A percentile compares a stretch with the other conserved stretches of the same genome.
Conservation (phyloP, 2,797 vertebrate genomes). For the Darevskia nairensis region DNA sequence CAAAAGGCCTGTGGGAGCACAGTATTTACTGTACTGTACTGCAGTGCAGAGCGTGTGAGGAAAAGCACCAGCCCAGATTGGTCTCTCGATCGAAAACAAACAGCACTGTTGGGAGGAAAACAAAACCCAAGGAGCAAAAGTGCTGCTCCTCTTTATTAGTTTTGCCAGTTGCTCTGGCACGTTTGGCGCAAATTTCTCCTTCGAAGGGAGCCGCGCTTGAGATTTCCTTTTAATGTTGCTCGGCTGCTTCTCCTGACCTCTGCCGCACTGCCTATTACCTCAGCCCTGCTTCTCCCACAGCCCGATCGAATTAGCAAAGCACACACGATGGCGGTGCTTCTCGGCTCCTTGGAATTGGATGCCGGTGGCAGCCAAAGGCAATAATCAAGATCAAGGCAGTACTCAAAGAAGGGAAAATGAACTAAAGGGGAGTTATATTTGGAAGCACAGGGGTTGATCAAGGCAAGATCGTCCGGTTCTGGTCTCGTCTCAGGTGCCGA, state of each 20-base stretch:
- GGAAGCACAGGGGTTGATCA: slow-evolving; percentile 31
- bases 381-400: slow-evolving; percentile 73
- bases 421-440: slow-evolving; percentile 59
- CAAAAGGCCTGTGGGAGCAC: no score
- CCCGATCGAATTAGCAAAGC: slow-evolving; percentile 70
- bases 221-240: slow-evolving; percentile 61
- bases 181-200: slow-evolving; percentile 61
- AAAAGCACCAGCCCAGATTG: slow-evolving; percentile 19
- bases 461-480: slow-evolving; percentile 29
- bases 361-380: slow-evolving; percentile 67
- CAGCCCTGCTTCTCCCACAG: slow-evolving; percentile 59
- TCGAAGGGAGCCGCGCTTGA: slow-evolving; percentile 49
- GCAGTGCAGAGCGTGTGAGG: not conserved
- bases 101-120: not conserved
- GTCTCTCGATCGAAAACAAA: slow-evolving; percentile 28
- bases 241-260: slow-evolving; percentile 67
- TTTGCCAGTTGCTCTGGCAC: slow-evolving; percentile 62
- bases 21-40: no score
- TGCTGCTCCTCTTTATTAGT: slow-evolving; percentile 57
- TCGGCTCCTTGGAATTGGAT: slow-evolving; percentile 72
- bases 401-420: slow-evolving; percentile 60
- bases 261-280: slow-evolving; percentile 63
- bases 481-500: not conserved
- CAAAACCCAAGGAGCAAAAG: slow-evolving; percentile 43
- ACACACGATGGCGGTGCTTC: slow-evolving; percentile 56